Evolutionary conservation across 2,888 invertebrate genomes (phyloP), one percentile per base, ranked within the genome.

Genomic region (Agrypnus murinus): DNA sequence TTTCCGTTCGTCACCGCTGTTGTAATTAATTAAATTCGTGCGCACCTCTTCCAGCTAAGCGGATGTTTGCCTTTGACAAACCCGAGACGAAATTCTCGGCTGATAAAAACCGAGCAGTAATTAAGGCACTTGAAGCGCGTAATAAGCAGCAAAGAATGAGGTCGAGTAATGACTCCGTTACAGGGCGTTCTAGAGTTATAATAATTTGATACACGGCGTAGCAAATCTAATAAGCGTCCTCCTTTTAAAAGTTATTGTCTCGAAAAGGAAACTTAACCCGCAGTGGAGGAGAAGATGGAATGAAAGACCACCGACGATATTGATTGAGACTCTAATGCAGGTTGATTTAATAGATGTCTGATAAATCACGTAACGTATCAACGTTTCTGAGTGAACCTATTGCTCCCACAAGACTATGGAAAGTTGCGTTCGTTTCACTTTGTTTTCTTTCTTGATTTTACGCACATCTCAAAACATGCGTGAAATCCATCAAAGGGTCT

Each of bases 321-420:
- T 43, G 58, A 58, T 43, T 43, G 55, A 55, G 36, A 53, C 50
- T 38, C 50, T 40, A 63, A 38, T 63, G 25, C 45, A 36, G 32
- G 19, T 25, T 66, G 58, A 62, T 65, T 70, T 70, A 65, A 70
- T 59, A 60, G 59, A 65, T 65, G 43, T 32, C 59, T 60, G 65
- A 65, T 59, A 70, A 70, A 70, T 65, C 60, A 70, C 65, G 65
- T 59, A 65, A 60, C 64, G 59, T 60, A 70, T 65, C 69, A 65
- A 69, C 59, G 45, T 64, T 40, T 65, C 58, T 40, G 40, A 50
- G 53, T 55, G 34, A 65, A 65, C 55, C 59, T 65, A 70, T 65
- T 65, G 69, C 59, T 65, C 65, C 65, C 65, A 10, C 10, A 45
- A 58, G 69, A 70, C 60, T 45, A 50, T 36, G 45, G 25, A 64